Evolutionary conservation across 1,140 invertebrate genomes (phyloP).

Genomic region (Zaprionus ghesquierei): DNA sequence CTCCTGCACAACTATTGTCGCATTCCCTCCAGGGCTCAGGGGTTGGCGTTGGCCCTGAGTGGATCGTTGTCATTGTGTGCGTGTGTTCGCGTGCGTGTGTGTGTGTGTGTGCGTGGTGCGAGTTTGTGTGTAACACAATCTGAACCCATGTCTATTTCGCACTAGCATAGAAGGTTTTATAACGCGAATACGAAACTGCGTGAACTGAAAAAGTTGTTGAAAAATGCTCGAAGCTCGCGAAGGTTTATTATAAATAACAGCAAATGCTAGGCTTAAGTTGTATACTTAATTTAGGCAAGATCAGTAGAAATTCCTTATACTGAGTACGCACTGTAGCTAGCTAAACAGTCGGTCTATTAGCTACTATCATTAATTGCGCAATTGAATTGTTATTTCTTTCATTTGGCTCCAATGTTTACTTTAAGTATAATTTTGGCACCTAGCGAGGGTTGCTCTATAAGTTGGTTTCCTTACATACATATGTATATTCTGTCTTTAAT

Average conservation of each 20-base stretch:
- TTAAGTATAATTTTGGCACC: background rate
- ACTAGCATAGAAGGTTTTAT: constrained; percentile 7
- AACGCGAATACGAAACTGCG: constrained; percentile 6
- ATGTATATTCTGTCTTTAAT: too few relatives aligned
- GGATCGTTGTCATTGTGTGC: constrained; percentile 67
- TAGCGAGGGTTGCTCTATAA: background rate
- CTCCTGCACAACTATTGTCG: background rate
- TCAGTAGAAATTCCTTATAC: background rate
- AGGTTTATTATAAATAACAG: background rate
- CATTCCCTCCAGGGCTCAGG: background rate
- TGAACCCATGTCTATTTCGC: constrained; percentile 2
- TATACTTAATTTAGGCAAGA: background rate
- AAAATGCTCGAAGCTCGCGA: background rate
- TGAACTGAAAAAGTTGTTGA: constrained; percentile 5
- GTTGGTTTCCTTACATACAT: too few relatives aligned
- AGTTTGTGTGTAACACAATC: background rate
- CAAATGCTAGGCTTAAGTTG: background rate
- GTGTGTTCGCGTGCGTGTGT: background rate
- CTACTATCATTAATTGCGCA: constrained; percentile 6
- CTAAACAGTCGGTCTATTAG: background rate
- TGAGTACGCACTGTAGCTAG: background rate
- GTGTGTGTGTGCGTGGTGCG: constrained; percentile 4
- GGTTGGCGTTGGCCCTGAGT: constrained; percentile 44
- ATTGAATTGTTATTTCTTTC: constrained; percentile 39
- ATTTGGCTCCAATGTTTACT: background rate